Conservation (phyloP, 2,888 invertebrate genomes). For the Drosophila helvetica region DNA sequence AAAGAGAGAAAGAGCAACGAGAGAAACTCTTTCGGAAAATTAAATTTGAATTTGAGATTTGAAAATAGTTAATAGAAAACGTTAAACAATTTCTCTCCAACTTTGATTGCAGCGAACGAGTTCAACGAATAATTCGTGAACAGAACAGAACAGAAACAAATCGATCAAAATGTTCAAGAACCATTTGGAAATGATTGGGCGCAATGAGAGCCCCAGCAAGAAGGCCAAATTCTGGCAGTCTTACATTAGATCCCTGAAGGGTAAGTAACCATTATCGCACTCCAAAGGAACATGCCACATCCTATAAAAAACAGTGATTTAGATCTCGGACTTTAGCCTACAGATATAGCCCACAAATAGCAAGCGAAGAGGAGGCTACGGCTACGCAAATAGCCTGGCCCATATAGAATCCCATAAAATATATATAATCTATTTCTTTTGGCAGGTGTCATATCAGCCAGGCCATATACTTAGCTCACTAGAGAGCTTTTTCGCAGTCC, state of each 20-base stretch:
- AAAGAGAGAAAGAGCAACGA: not conserved
- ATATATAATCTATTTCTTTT: conserved; percentile 45
- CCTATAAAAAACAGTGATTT: not conserved
- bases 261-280: conserved; percentile 84
- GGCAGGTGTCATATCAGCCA: conserved; percentile 72
- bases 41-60: too few species aligned
- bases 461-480: conserved; percentile 25
- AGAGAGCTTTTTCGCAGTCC: conserved; percentile 54
- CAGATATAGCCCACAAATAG: conserved; percentile 19
- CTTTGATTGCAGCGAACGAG: conserved; percentile 88
- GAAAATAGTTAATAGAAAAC: conserved; percentile 22
- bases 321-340: not conserved
- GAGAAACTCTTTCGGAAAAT: not conserved
- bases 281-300: too few species aligned
- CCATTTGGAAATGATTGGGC: conserved; percentile 97
- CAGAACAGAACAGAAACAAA: conserved; percentile 84
- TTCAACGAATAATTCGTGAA: conserved; percentile 84
- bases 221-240: conserved; percentile 98
- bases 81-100: conserved; percentile 25
- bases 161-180: conserved; percentile 93
- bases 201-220: conserved; percentile 95
- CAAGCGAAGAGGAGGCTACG: conserved; percentile 12
- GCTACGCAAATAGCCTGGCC: conserved; percentile 57
- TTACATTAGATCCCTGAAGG: conserved; percentile 95
- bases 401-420: too few species aligned